Evolutionary conservation across 2,888 invertebrate species (phyloP).

Genomic region (Ectemnius lituratus): DNA sequence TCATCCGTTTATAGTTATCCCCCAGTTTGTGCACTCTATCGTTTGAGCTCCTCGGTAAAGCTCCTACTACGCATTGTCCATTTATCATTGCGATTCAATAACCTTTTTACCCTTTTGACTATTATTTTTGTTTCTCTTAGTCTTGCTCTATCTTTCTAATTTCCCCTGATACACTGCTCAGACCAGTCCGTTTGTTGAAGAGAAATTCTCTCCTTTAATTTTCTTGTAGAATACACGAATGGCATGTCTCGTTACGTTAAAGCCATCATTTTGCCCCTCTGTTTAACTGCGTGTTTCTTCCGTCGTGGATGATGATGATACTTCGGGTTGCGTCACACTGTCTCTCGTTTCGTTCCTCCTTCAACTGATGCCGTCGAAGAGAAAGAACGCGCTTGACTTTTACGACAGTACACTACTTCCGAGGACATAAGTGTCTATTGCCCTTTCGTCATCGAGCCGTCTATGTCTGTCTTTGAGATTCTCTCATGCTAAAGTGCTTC

Average conservation of each 20-base stretch:
- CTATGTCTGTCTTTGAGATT: no score
- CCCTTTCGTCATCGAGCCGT: no score
- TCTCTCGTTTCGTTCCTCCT: neutral
- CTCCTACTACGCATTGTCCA: slow-evolving; percentile 42
- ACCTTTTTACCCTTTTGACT: slow-evolving; percentile 1
- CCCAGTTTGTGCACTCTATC: slow-evolving; percentile 35
- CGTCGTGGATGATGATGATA: neutral
- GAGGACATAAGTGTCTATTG: no score
- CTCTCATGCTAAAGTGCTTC: no score
- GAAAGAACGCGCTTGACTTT: no score
- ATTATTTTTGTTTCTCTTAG: neutral
- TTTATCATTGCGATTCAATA: slow-evolving; percentile 23
- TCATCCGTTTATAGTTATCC: slow-evolving; percentile 20
- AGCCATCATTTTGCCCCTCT: slow-evolving; percentile 7
- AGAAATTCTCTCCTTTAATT: neutral
- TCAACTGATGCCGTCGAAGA: no score
- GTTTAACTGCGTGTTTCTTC: neutral
- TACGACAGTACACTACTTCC: no score
- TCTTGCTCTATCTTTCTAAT: no score
- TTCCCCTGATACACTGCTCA: no score
- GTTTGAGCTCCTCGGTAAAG: slow-evolving; percentile 40
- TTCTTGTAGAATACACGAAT: neutral
- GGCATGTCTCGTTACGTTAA: slow-evolving; percentile 11
- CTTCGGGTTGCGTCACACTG: neutral
- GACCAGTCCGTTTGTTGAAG: no score